A percentile compares a stretch with the other conserved stretches of the same genome.
phyloP scores from a whole-genome alignment of 37 sponge, comb jelly and placozoan species.

The Petrosia ficiformis region DNA sequence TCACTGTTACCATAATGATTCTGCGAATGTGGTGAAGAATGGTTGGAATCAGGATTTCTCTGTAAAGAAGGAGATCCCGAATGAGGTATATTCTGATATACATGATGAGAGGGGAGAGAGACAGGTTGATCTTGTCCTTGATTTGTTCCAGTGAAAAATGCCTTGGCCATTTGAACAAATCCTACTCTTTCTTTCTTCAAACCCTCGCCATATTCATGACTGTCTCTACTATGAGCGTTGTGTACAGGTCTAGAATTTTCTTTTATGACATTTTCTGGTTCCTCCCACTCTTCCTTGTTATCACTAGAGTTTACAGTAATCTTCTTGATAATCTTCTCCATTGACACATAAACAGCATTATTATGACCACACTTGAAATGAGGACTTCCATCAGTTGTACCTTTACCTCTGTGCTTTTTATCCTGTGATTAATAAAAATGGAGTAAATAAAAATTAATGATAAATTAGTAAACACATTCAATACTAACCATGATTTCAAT shows the following conservation, averaged over 20 bases:
- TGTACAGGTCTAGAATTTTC: too few species aligned
- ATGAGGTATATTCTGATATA: background rate
- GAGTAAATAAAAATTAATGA: background rate
- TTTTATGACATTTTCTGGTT: too few species aligned
- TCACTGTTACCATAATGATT: background rate
- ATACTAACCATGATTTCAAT: conserved; percentile 60
- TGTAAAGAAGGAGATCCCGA: background rate
- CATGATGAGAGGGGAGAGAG: background rate
- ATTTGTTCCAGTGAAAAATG: background rate
- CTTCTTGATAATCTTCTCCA: conserved; percentile 32
- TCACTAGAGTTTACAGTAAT: background rate
- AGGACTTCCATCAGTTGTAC: conserved; percentile 21
- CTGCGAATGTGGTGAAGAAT: background rate
- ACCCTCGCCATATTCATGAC: too few species aligned
- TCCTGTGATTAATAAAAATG: conserved; percentile 32
- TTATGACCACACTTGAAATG: conserved; percentile 56
- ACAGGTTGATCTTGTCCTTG: background rate
- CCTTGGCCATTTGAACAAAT: background rate
- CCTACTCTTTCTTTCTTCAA: background rate
- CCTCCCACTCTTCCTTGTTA: too few species aligned
- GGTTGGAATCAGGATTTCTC: background rate
- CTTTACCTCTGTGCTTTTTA: conserved; percentile 54
- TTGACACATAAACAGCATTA: conserved; percentile 52
- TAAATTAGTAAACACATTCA: conserved; percentile 3
- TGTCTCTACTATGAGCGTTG: too few species aligned